These are phyloP conservation scores for Myiotriccus ornatus DNA, from an alignment of 2,797 vertebrate species.

Conservation along the genomic window DNA sequence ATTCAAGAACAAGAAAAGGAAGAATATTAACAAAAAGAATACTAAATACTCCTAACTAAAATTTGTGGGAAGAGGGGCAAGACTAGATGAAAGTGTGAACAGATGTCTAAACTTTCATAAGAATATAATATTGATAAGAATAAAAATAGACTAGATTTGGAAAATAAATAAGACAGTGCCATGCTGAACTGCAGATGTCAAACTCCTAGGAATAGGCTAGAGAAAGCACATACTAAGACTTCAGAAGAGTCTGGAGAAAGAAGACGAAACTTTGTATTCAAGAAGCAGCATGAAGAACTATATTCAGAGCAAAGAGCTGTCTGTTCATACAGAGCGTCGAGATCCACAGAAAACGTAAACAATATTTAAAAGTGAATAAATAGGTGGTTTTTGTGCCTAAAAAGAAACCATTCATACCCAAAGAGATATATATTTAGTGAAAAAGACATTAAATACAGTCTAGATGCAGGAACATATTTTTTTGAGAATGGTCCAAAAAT, in stretches of 20 bases:
- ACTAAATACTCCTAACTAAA: neutral
- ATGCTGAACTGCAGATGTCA: neutral
- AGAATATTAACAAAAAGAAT: neutral
- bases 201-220: neutral
- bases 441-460: too few relatives aligned
- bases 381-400: neutral
- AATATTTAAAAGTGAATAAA: neutral
- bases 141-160: neutral
- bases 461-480: neutral
- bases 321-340: fast-evolving
- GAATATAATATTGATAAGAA: neutral
- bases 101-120: neutral
- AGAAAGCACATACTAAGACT: neutral
- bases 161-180: neutral
- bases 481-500: neutral
- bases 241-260: neutral
- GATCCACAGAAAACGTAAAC: neutral
- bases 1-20: neutral
- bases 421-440: too few relatives aligned
- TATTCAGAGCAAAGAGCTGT: too few relatives aligned
- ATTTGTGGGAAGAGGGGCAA: neutral
- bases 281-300: neutral
- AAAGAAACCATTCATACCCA: neutral
- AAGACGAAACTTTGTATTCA: neutral
- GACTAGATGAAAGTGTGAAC: neutral